Evolutionary conservation across 1,140 invertebrate genomes (phyloP), one percentile per base, ranked within the genome.

Genomic region (Temnothorax curvispinosus): DNA sequence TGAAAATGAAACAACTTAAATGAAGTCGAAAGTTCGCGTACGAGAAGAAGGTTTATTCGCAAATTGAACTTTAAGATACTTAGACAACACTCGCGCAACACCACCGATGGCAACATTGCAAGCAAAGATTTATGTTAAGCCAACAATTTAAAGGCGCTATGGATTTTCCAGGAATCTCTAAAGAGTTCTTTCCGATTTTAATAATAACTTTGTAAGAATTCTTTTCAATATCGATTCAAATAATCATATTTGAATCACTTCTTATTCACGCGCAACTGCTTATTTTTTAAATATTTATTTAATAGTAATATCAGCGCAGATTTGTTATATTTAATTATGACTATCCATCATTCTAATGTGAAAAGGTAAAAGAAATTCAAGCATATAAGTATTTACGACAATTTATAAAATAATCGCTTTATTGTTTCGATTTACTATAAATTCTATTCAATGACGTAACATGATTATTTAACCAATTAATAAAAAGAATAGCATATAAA

Each of bases 1-100:
- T 64, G 81, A 74, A 76, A 82, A 85, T 76, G 81, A 64, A 85
- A 85, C 72, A 85, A 75, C 72, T 76, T 85, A 75, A 64, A 85
- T 75, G 44, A 76, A 76, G 81, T 85, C 58, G 54, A 76, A 85
- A 85, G 72, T 85, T 85, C 58, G 41, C n/a, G 71, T 54, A 47
- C 71, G 56, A 18, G 21, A 74, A 84, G 52, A 85, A 74, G 71
- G 47, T 75, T 76, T 76, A 85, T 56, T 75, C 56, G 81, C 60
- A 75, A 85, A 75, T 85, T 85, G 44, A 76, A 76, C 71, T 76
- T 85, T 64, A 62, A 75, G 72, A 76, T 85, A 75, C 71, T 85
- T 47, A 69, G 41, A 41, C 41, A 69, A 38, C 41, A 50, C 71
- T 85, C 21, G 8, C 18, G 54, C 44, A 47, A 21, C 18, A 50